phyloP scores from a whole-genome alignment of 2,113 vertebrate species.

The Microtus pennsylvanicus region DNA sequence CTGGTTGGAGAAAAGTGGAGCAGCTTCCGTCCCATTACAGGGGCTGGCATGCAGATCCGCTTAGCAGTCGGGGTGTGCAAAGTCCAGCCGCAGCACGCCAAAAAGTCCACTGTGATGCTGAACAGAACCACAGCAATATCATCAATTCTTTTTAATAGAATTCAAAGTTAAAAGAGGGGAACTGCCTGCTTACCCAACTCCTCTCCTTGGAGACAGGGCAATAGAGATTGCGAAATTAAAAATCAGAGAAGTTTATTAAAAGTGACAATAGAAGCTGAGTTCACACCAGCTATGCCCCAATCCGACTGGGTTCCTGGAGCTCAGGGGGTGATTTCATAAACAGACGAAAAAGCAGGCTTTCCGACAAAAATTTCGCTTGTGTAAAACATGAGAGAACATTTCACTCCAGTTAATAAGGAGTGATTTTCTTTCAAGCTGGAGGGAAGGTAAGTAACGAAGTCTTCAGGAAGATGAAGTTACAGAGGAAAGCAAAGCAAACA shows the following conservation, averaged over 20 bases:
- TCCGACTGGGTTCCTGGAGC: background rate
- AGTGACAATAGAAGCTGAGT: background rate
- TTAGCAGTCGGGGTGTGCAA: background rate
- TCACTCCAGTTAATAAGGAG: constrained; percentile 37
- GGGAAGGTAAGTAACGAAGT: constrained; percentile 62
- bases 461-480: constrained; percentile 65
- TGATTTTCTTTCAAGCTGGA: constrained; percentile 59
- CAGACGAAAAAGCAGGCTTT: background rate
- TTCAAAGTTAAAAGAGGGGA: constrained; percentile 54
- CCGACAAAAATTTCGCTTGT: background rate
- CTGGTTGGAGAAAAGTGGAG: background rate
- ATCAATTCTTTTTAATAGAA: background rate
- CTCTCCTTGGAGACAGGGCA: constrained; percentile 50
- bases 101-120: background rate
- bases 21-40: background rate
- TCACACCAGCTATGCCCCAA: background rate
- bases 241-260: constrained; percentile 68
- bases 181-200: constrained; percentile 47
- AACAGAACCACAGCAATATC: background rate
- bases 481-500: constrained; percentile 41
- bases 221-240: constrained; percentile 58
- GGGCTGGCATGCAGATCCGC: background rate
- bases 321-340: constrained; percentile 45
- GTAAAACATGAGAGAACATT: constrained; percentile 2
- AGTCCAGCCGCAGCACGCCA: background rate